phyloP scores from a whole-genome alignment of 64 coral and sea anemone genomes.

The Actinia equina region DNA sequence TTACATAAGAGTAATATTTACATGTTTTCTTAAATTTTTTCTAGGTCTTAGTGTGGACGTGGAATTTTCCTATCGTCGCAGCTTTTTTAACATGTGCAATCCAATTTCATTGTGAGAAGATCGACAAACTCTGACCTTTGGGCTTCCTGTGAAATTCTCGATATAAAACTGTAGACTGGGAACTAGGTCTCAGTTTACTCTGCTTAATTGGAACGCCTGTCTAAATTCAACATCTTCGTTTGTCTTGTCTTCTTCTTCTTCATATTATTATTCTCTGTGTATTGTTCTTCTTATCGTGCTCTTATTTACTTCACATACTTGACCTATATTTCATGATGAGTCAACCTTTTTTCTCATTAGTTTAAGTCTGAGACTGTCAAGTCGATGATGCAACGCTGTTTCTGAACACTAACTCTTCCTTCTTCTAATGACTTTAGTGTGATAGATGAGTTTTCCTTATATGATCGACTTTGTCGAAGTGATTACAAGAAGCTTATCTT shows the following conservation, averaged over 20 bases:
- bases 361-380: constrained; percentile 64
- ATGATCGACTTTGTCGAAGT: constrained; percentile 52
- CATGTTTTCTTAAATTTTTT: too few relatives aligned
- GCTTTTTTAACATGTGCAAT: too few relatives aligned
- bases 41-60: too few relatives aligned
- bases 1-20: too few relatives aligned
- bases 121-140: too few relatives aligned
- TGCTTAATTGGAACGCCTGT: not conserved
- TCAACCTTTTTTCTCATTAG: constrained; percentile 33
- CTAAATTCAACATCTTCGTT: not conserved
- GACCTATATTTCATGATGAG: not conserved
- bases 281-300: not conserved
- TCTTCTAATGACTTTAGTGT: too few relatives aligned
- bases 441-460: constrained; percentile 62
- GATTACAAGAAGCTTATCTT: constrained; percentile 39
- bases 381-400: constrained; percentile 30
- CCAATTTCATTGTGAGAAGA: too few relatives aligned
- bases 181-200: not conserved
- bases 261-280: not conserved
- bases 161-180: not conserved
- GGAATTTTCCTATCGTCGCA: too few relatives aligned
- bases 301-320: not conserved
- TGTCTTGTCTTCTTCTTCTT: too few relatives aligned
- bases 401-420: constrained; percentile 32
- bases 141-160: too few relatives aligned